These are phyloP conservation scores for Anoura caudifer DNA, from an alignment of 2,113 vertebrate genomes.

Conservation along the genomic window DNA sequence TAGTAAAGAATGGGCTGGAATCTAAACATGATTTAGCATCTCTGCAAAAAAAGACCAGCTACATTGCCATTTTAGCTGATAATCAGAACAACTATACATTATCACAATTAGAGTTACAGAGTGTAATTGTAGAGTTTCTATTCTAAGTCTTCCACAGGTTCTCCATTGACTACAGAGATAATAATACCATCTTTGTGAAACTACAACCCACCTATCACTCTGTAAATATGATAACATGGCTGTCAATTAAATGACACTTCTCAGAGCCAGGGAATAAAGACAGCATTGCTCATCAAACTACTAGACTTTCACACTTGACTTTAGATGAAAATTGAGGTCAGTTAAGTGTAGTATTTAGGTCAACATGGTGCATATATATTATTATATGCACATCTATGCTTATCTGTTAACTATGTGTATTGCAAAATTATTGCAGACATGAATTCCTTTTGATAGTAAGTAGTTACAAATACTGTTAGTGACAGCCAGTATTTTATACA, in stretches of 20 bases:
- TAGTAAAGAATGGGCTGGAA: not conserved
- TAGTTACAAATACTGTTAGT: constrained; percentile 9
- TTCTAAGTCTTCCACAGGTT: not conserved
- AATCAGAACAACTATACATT: not conserved
- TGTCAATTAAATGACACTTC: not conserved
- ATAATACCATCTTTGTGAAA: constrained; percentile 8
- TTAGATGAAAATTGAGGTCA: constrained; percentile 39
- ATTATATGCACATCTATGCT: not conserved
- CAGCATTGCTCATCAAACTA: constrained; percentile 3
- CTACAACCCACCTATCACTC: not conserved
- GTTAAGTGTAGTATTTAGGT: not conserved
- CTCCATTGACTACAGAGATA: not conserved
- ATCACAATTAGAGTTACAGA: not conserved
- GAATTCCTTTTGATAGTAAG: constrained; percentile 48
- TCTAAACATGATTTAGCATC: not conserved
- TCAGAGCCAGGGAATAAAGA: not conserved
- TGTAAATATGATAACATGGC: not conserved
- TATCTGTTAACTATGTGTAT: not conserved
- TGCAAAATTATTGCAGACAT: constrained; percentile 19
- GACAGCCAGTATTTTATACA: not conserved
- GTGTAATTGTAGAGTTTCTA: not conserved
- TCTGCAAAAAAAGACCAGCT: not conserved
- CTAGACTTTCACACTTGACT: not conserved
- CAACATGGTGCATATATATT: not conserved
- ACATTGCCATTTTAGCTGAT: not conserved